phyloP scores from a whole-genome alignment of 37 sponge, comb jelly and placozoan genomes.

The Cladorhizidae sp. region DNA sequence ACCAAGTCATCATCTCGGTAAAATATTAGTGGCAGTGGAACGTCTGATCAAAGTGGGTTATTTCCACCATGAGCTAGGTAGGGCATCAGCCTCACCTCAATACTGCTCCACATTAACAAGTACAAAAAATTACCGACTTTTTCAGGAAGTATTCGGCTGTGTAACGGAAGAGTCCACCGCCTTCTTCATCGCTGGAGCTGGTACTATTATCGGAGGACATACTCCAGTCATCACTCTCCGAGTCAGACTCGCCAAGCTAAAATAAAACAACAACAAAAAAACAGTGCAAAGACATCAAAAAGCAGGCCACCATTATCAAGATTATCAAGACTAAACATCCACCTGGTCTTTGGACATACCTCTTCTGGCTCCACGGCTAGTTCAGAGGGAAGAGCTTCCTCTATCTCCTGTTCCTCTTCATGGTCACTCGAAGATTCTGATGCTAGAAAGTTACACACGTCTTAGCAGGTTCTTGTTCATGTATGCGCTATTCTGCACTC shows the following conservation, averaged over 20 bases:
- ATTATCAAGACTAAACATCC: too few species aligned
- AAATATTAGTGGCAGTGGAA: too few species aligned
- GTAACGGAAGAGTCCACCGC: constrained; percentile 33
- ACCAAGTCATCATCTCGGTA: neutral
- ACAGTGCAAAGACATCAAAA: too few species aligned
- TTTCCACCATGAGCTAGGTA: too few species aligned
- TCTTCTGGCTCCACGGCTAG: neutral
- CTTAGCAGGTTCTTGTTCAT: neutral
- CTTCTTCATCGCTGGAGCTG: constrained; percentile 43
- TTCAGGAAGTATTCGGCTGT: constrained; percentile 82
- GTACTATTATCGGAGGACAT: constrained; percentile 45
- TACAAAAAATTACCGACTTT: constrained; percentile 50
- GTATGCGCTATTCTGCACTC: constrained; percentile 22
- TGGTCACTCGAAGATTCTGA: neutral
- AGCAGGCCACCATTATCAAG: too few species aligned
- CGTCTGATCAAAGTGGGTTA: too few species aligned
- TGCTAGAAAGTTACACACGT: neutral
- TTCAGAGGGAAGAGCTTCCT: neutral
- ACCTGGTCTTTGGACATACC: neutral
- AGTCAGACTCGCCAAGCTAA: constrained; percentile 31
- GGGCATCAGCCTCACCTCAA: too few species aligned
- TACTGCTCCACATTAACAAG: too few species aligned
- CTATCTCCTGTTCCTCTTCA: constrained; percentile 17
- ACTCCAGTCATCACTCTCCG: constrained; percentile 52
- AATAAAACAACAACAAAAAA: too few species aligned